Conservation (phyloP, 1,140 invertebrate species). For the Ceratoteleas bidentatus region DNA sequence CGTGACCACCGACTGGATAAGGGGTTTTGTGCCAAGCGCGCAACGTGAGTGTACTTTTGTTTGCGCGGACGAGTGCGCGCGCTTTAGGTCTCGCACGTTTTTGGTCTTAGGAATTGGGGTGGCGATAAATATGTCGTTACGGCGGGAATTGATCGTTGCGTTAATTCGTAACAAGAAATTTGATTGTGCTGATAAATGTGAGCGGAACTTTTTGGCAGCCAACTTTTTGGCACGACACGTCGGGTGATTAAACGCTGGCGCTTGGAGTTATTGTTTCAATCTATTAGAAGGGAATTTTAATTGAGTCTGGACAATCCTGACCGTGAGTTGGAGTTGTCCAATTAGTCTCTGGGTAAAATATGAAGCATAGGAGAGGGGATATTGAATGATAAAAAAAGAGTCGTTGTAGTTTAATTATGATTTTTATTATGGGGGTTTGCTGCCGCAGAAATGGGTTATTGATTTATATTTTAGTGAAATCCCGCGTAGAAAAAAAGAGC, state of each 20-base stretch:
- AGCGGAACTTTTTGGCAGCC: conserved; percentile 39
- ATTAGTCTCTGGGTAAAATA: too few species aligned
- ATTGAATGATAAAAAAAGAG: too few species aligned
- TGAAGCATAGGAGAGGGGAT: too few species aligned
- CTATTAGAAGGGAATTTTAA: conserved; percentile 4
- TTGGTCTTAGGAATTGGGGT: conserved; percentile 16
- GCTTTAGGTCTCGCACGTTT: not conserved
- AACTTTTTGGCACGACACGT: conserved; percentile 32
- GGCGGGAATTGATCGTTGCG: conserved; percentile 25
- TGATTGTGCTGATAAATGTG: conserved; percentile 49
- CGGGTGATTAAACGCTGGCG: conserved; percentile 23
- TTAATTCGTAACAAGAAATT: conserved; percentile 54
- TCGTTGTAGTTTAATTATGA: too few species aligned
- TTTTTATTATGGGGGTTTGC: too few species aligned
- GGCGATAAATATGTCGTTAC: conserved; percentile 37
- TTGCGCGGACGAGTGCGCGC: not conserved
- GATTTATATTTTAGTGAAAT: too few species aligned
- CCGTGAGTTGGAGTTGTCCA: too few species aligned
- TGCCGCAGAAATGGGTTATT: too few species aligned
- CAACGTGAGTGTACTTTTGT: too few species aligned
- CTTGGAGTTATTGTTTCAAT: conserved; percentile 31
- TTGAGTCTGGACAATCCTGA: not conserved
- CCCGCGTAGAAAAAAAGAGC: too few species aligned
- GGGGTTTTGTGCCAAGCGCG: not conserved
- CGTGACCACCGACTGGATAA: not conserved